A percentile compares a stretch with the other conserved stretches of the same genome.
These are phyloP conservation scores for Dermolepida albohirtum DNA, from an alignment of 2,888 invertebrate genomes.

Conservation along the genomic window DNA sequence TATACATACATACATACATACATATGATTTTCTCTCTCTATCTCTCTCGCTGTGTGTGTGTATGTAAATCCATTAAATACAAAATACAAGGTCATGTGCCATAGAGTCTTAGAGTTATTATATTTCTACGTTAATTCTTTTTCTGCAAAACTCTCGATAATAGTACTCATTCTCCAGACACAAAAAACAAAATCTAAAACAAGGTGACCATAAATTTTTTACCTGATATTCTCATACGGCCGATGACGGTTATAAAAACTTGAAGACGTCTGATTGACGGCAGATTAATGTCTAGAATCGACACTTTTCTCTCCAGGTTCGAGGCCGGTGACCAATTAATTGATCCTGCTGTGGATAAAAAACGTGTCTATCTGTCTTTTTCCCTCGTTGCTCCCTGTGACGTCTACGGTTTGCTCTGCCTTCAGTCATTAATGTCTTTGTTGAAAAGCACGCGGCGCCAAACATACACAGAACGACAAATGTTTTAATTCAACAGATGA, in stretches of 20 bases:
- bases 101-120: no score
- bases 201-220: constrained; percentile 29
- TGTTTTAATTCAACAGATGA: constrained; percentile 41
- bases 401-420: constrained; percentile 12
- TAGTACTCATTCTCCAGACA: neutral
- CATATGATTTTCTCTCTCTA: no score
- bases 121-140: neutral
- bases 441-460: constrained; percentile 36
- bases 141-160: constrained; percentile 24
- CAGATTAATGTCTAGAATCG: constrained; percentile 42
- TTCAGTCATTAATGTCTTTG: constrained; percentile 36
- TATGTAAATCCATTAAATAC: no score
- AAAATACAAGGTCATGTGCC: no score
- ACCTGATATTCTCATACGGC: constrained; percentile 34
- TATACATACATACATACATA: no score
- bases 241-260: constrained; percentile 37
- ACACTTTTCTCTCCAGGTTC: constrained; percentile 30
- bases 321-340: constrained; percentile 42
- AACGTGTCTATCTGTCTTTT: constrained; percentile 21
- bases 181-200: constrained; percentile 1
- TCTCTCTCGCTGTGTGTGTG: no score
- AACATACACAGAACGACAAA: constrained; percentile 38
- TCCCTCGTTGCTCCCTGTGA: neutral
- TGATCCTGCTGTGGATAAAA: constrained; percentile 35
- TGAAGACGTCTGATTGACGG: constrained; percentile 42